Conservation (phyloP, 2,113 vertebrate genomes). For the Catharus fuscescens region DNA sequence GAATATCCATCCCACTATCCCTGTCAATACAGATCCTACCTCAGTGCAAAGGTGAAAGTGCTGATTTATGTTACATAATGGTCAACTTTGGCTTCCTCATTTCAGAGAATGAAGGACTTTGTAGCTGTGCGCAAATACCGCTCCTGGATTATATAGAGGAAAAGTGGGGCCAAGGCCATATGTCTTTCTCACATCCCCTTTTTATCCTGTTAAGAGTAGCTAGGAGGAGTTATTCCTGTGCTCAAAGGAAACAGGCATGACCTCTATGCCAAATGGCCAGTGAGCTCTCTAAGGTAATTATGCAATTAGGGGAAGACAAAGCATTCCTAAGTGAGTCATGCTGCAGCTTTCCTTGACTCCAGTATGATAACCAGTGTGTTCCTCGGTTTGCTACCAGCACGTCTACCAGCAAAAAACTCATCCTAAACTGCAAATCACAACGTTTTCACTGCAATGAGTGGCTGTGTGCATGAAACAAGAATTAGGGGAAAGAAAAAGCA, state of each 20-base stretch:
- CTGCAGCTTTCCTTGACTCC: slow-evolving; percentile 15
- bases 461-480: neutral
- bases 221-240: slow-evolving; percentile 6
- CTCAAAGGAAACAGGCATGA: slow-evolving; percentile 49
- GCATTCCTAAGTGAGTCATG: slow-evolving; percentile 62
- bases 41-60: neutral
- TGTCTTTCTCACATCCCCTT: neutral
- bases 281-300: slow-evolving; percentile 47
- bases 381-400: neutral
- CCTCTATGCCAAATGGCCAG: slow-evolving; percentile 50
- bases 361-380: neutral
- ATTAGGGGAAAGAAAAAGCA: neutral
- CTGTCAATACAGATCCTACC: neutral
- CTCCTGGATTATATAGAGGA: neutral
- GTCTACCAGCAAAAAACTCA: neutral
- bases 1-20: neutral
- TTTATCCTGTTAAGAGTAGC: neutral
- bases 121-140: neutral
- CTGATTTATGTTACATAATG: neutral
- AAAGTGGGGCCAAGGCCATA: neutral
- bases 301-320: slow-evolving; percentile 60
- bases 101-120: neutral
- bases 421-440: neutral
- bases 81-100: neutral
- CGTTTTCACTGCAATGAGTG: neutral